Evolutionary conservation across 2,797 vertebrate species (phyloP).

Genomic region (Lacerta viridis): DNA sequence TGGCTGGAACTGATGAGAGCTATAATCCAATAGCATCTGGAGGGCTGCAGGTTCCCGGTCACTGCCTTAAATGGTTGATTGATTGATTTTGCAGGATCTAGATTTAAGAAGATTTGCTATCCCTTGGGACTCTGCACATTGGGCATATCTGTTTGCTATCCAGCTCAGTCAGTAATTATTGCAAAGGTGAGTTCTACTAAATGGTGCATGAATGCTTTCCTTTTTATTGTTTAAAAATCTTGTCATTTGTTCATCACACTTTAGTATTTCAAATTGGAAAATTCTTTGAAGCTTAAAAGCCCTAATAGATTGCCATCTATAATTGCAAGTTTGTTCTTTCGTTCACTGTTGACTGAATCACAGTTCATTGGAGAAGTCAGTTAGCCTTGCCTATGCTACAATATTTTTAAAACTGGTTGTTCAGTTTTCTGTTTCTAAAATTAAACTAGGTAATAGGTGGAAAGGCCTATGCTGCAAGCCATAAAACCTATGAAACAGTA

Average conservation of each 20-base stretch:
- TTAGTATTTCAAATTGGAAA: not conserved
- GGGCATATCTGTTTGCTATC: slow-evolving; percentile 89
- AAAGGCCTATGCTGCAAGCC: slow-evolving; percentile 81
- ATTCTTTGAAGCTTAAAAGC: not conserved
- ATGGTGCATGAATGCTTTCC: slow-evolving; percentile 14
- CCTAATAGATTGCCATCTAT: not conserved
- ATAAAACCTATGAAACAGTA: slow-evolving; percentile 78
- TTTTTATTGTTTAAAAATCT: not conserved
- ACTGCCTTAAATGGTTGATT: slow-evolving; percentile 23
- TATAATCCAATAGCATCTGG: not conserved
- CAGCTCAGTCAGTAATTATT: slow-evolving; percentile 86
- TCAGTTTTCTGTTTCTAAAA: slow-evolving; percentile 39
- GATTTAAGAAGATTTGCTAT: slow-evolving; percentile 85
- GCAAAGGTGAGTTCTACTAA: slow-evolving; percentile 86
- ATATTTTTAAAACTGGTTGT: slow-evolving; percentile 52
- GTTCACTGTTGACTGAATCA: not conserved
- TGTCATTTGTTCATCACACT: not conserved
- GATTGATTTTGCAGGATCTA: slow-evolving; percentile 83
- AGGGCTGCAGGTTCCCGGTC: no score
- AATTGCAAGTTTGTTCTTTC: not conserved
- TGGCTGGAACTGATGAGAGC: not conserved
- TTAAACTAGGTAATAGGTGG: slow-evolving; percentile 85
- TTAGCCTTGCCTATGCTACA: not conserved
- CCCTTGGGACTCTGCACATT: slow-evolving; percentile 85
- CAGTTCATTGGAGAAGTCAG: not conserved